Evolutionary conservation across 53 echinoderm and acorn worm species (phyloP).

Genomic region (Mesocentrotus franciscanus): DNA sequence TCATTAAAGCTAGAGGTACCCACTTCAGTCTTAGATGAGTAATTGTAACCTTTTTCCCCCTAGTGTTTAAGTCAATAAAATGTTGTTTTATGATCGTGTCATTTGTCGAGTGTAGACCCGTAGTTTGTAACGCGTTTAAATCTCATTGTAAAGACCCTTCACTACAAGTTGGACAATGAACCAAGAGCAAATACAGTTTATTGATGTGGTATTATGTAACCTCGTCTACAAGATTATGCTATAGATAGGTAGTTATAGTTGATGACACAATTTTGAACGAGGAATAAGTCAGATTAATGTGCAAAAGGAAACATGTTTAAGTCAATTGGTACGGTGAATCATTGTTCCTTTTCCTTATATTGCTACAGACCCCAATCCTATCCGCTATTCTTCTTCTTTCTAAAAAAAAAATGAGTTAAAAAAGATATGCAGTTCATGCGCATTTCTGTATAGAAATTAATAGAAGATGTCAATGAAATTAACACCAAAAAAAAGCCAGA

Average conservation of each 20-base stretch:
- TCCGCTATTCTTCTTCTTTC: no score
- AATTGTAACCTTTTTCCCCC: background rate
- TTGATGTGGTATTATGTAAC: background rate
- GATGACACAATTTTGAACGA: background rate
- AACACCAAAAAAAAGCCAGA: no score
- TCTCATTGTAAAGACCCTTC: background rate
- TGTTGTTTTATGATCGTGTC: background rate
- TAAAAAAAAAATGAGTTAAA: no score
- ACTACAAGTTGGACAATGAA: background rate
- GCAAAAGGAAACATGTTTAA: no score
- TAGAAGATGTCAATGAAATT: no score
- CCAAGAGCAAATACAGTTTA: background rate
- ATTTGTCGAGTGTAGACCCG: background rate
- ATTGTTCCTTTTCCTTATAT: no score
- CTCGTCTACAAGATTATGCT: background rate
- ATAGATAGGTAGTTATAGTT: background rate
- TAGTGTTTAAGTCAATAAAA: conserved; percentile 22
- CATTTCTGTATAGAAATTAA: no score
- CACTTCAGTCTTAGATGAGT: conserved; percentile 12
- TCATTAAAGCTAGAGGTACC: conserved; percentile 15
- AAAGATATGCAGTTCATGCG: no score
- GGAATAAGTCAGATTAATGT: background rate
- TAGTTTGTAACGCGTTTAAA: background rate
- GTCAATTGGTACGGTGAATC: no score
- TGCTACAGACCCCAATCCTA: no score